Conservation (phyloP, 2,888 invertebrate species). For the Dinocampus coccinellae region DNA sequence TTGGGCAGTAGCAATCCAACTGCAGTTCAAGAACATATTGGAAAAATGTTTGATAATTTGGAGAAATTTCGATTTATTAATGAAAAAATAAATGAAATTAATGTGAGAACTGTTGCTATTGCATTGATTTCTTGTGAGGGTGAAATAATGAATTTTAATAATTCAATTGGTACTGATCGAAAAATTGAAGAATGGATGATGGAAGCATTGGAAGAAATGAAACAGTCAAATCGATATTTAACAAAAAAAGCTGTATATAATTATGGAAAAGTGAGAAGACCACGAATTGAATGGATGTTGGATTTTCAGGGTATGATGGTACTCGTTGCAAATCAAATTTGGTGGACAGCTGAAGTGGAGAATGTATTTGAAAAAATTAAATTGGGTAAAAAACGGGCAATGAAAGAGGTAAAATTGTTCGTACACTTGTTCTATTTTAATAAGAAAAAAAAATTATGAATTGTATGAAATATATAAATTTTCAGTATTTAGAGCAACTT, state of each 20-base stretch:
- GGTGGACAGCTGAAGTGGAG: conserved; percentile 97
- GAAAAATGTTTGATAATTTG: conserved; percentile 96
- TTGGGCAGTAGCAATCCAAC: conserved; percentile 87
- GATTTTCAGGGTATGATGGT: conserved; percentile 91
- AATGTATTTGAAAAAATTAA: conserved; percentile 83
- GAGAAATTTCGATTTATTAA: conserved; percentile 79
- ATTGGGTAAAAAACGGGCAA: conserved; percentile 85
- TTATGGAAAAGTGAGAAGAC: conserved; percentile 79
- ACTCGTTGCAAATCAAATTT: conserved; percentile 88
- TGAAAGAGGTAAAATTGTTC: conserved; percentile 77
- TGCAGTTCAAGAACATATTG: conserved; percentile 93
- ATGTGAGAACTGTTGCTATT: conserved; percentile 77
- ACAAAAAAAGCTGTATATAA: conserved; percentile 90
- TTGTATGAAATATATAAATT: conserved; percentile 9
- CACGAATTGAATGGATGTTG: conserved; percentile 88
- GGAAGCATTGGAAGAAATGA: conserved; percentile 86
- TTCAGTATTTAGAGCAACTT: conserved; percentile 78
- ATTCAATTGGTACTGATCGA: conserved; percentile 80
- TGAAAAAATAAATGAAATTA: conserved; percentile 69
- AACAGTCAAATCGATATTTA: conserved; percentile 83
- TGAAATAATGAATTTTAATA: conserved; percentile 88
- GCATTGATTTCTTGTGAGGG: conserved; percentile 91
- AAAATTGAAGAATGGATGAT: conserved; percentile 96
- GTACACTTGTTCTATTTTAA: background rate
- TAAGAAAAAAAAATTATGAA: background rate